Conservation (phyloP, 92 coral and sea anemone species). For the Porites lobata region DNA sequence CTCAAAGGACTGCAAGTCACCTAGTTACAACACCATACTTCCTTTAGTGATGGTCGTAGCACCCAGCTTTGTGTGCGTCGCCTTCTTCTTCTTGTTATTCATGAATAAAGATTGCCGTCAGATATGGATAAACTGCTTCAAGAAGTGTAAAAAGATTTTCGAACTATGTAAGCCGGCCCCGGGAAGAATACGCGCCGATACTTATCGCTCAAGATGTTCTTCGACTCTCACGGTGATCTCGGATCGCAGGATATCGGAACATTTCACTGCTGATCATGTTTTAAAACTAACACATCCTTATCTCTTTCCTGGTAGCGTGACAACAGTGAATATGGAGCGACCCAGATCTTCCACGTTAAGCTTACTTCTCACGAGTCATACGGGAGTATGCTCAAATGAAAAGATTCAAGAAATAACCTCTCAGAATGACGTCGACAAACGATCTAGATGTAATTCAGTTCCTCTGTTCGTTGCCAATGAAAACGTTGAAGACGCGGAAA, state of each 20-base stretch:
- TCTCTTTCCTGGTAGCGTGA: not conserved
- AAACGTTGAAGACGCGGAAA: not conserved
- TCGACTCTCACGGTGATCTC: slow-evolving; percentile 78
- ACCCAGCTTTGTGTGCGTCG: slow-evolving; percentile 86
- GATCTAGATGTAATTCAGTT: slow-evolving; percentile 32
- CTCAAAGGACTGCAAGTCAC: slow-evolving; percentile 68
- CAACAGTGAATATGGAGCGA: not conserved
- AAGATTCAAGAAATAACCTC: slow-evolving; percentile 17
- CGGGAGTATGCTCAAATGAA: not conserved
- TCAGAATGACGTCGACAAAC: not conserved
- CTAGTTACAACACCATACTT: slow-evolving; percentile 56
- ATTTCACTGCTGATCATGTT: slow-evolving; percentile 12
- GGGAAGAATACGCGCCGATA: slow-evolving; percentile 50
- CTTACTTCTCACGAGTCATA: slow-evolving; percentile 1
- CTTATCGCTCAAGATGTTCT: slow-evolving; percentile 77
- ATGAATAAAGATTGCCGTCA: slow-evolving; percentile 95
- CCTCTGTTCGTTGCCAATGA: slow-evolving; percentile 8
- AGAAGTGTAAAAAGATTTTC: slow-evolving; percentile 5
- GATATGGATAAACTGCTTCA: slow-evolving; percentile 79
- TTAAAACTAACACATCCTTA: slow-evolving; percentile 1
- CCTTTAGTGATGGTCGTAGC: slow-evolving; percentile 72
- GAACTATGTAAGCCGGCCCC: slow-evolving; percentile 8
- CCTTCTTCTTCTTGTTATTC: slow-evolving; percentile 86
- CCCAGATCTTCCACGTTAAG: slow-evolving; percentile 22
- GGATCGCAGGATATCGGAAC: slow-evolving; percentile 69